Evolutionary conservation across 2,888 invertebrate species (phyloP), one percentile per base, ranked within the genome.

Genomic region (Epinotia nisella): DNA sequence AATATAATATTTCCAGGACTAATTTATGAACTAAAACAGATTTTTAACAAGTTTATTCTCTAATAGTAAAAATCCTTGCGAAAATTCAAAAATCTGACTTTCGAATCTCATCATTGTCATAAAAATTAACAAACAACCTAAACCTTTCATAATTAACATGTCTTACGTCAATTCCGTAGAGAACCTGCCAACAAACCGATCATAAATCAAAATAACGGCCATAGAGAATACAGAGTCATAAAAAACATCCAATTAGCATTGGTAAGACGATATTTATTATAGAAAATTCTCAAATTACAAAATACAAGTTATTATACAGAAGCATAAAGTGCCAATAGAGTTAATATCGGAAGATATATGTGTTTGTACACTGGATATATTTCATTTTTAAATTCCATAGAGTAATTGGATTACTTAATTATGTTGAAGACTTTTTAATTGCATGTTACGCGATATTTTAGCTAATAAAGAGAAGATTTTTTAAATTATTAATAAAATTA

Each of bases 191-290:
- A 15, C 17, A n/a, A 15, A 2, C 24, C 5, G 0, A 39, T 9
- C 15, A 49, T 49, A 58, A 49, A 70, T 58, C 62, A 58, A 56
- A 56, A 58, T 64, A 35, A 49, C 56, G 51, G 45, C 15, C 29
- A 21, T 13, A 19, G n/a, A 13, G 13, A 49, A n/a, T 4, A 62
- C 24, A 51, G 51, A 55, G 66, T 41, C 21, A n/a, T 41, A 56
- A 66, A 56, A 53, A 55, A 21, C 15, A 15, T n/a, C 55, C 66
- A 56, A 56, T 66, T 55, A 66, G 39, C 39, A n/a, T 58, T 13
- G 21, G 39, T 66, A 41, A 55, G 15, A n/a, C 55, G 39, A 55
- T 56, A 21, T 39, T 65, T 35, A 65, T 2, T 21, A 41, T n/a
- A 55, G 55, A 66, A 41, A 66, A 55, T 19, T 55, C 19, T n/a